Base-by-base conservation (phyloP, 2,113 vertebrate species). In the Esox niger region DNA sequence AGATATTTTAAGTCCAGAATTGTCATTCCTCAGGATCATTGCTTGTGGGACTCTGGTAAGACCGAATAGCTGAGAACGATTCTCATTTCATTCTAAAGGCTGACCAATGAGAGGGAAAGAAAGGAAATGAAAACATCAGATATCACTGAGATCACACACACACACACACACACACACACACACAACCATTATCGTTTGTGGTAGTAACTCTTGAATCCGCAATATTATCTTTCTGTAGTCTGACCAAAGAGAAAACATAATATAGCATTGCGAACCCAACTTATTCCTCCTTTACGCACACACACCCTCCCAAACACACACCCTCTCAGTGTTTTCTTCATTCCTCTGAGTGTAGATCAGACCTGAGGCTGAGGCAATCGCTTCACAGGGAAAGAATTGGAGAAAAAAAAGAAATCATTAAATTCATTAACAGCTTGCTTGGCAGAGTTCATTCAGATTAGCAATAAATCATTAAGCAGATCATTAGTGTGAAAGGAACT, bases 401-500 rank as follows among this genome's bases (percentile, higher is more conserved):
- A 30, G 33, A 25, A 21, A 38, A 64, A 62, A 38, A 31, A 57
- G 26, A 79, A 75, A 79, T 57, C 21, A 69, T 79, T 76, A 70
- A 10, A 38, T 49, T 59, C 47, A n/a, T n/a, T 38, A 52, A 55
- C 57, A 76, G 55, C 46, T 54, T 20, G 25, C 63, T 82, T 69
- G 67, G 68, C 66, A 52, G 43, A 62, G 38, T 49, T 26, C 13
- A n/a, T 68, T 78, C 60, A 64, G 55, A 49, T 79, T 67, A 58
- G 65, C 69, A 38, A 78, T 78, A 80, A 79, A 82, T 83, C 62
- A 80, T 80, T 68, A 80, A 75, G 73, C 61, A 55, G 47, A 75
- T 77, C 76, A 76, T 84, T 84, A 79, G 70, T 57, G 70, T 65
- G 52, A 86, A 79, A 69, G 74, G 70, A 83, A 79, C 71, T 71